These are phyloP conservation scores for Agrilus biguttatus DNA, from an alignment of 2,888 invertebrate species.

Conservation along the genomic window DNA sequence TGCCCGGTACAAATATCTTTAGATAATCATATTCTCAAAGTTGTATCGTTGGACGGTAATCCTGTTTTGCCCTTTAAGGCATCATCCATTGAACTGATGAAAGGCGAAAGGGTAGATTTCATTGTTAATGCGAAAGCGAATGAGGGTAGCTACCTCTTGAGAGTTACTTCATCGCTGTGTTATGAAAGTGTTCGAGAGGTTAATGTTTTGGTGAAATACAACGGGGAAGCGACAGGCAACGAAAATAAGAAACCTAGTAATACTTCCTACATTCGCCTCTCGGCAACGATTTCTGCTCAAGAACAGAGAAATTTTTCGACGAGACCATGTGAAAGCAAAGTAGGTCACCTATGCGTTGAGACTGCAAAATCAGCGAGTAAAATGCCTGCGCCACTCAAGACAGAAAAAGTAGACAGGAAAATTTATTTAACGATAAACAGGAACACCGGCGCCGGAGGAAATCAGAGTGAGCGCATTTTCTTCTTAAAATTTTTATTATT, in stretches of 20 bases:
- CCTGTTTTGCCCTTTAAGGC: constrained; percentile 43
- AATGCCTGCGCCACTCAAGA: constrained; percentile 36
- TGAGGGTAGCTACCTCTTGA: constrained; percentile 45
- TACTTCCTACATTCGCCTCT: background rate
- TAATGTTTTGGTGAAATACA: constrained; percentile 37
- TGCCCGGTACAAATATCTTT: constrained; percentile 54
- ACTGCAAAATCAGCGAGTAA: constrained; percentile 40
- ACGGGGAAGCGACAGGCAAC: constrained; percentile 4
- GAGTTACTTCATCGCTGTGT: constrained; percentile 34
- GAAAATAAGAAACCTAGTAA: background rate
- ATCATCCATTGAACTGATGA: constrained; percentile 40
- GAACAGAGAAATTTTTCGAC: constrained; percentile 20
- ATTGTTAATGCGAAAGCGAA: constrained; percentile 47
- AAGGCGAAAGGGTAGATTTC: constrained; percentile 66
- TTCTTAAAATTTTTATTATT: no score
- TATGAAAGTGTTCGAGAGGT: constrained; percentile 38
- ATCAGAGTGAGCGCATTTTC: constrained; percentile 1
- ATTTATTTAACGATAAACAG: constrained; percentile 59
- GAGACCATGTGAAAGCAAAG: constrained; percentile 21
- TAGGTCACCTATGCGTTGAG: constrained; percentile 41
- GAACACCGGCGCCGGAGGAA: constrained; percentile 16
- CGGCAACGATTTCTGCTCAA: background rate
- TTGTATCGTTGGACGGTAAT: constrained; percentile 60
- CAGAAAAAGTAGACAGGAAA: constrained; percentile 34
- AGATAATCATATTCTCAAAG: constrained; percentile 46